These are phyloP conservation scores for Diachrysia chrysitis DNA, from an alignment of 2,888 invertebrate species.

Conservation along the genomic window DNA sequence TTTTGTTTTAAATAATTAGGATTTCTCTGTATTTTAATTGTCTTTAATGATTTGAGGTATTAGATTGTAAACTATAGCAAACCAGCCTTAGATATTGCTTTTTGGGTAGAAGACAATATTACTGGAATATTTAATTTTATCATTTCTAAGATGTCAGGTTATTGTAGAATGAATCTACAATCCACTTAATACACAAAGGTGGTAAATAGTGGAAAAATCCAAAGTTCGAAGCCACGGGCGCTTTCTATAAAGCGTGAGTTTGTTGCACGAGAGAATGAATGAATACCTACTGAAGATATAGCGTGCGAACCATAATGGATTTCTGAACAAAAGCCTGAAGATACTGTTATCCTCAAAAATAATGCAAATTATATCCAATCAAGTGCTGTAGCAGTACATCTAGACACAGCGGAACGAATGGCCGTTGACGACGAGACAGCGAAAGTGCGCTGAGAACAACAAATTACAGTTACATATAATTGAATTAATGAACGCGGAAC, in stretches of 20 bases:
- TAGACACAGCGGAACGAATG: conserved; percentile 29
- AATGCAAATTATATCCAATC: conserved; percentile 7
- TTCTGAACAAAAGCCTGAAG: conserved; percentile 2
- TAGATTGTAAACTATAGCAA: no score
- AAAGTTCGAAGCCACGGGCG: not conserved
- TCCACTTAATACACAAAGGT: no score
- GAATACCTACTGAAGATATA: conserved; percentile 2
- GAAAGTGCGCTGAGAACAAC: conserved; percentile 44
- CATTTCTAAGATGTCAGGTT: no score
- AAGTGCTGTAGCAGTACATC: not conserved
- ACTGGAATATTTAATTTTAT: no score
- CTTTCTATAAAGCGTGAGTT: not conserved
- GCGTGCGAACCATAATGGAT: conserved; percentile 1
- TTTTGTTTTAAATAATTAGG: no score
- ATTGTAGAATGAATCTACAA: no score
- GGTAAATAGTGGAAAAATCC: not conserved
- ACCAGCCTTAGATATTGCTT: no score
- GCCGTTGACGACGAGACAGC: conserved; percentile 15
- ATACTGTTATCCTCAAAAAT: conserved; percentile 1
- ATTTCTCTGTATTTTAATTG: no score
- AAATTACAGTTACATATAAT: conserved; percentile 40
- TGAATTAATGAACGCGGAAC: conserved; percentile 37
- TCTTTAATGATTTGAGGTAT: no score
- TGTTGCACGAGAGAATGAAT: conserved; percentile 4
- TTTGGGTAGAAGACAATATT: no score